Conservation (phyloP, 64 coral and sea anemone genomes). For the Pocillopora damicornis region DNA sequence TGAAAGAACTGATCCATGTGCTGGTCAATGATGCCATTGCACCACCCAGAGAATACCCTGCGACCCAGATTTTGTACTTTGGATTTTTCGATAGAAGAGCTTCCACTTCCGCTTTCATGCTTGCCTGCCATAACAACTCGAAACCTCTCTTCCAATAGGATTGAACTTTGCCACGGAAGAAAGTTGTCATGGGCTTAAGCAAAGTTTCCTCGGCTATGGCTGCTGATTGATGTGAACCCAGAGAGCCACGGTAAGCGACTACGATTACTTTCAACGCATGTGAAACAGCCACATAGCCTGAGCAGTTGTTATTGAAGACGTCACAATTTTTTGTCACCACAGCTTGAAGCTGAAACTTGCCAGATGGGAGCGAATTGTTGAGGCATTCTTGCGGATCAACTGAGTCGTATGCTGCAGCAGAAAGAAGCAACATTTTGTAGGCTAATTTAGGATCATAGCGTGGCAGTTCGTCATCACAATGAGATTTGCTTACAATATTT, state of each 20-base stretch:
- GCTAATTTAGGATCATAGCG: slow-evolving; percentile 38
- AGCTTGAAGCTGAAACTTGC: slow-evolving; percentile 19
- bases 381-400: slow-evolving; percentile 22
- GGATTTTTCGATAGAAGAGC: slow-evolving; percentile 31
- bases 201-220: not conserved
- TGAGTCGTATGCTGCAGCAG: slow-evolving; percentile 27
- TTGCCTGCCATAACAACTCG: slow-evolving; percentile 9
- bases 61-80: slow-evolving; percentile 56
- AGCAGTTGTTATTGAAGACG: slow-evolving; percentile 14
- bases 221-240: not conserved
- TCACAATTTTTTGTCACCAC: slow-evolving; percentile 40
- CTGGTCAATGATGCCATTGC: slow-evolving; percentile 69
- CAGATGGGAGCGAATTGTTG: slow-evolving; percentile 1
- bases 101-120: slow-evolving; percentile 17
- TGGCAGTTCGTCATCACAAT: slow-evolving; percentile 3
- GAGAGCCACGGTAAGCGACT: slow-evolving; percentile 47
- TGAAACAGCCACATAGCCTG: slow-evolving; percentile 49
- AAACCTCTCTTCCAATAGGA: slow-evolving; percentile 40
- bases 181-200: not conserved
- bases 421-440: slow-evolving; percentile 48
- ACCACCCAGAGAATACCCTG: slow-evolving; percentile 65
- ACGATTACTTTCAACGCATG: slow-evolving; percentile 28
- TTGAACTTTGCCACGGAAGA: slow-evolving; percentile 32
- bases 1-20: slow-evolving; percentile 35
- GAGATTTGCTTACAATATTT: not conserved